These are phyloP conservation scores for Myotis pilosus DNA, from an alignment of 2,797 vertebrate species.

Conservation along the genomic window DNA sequence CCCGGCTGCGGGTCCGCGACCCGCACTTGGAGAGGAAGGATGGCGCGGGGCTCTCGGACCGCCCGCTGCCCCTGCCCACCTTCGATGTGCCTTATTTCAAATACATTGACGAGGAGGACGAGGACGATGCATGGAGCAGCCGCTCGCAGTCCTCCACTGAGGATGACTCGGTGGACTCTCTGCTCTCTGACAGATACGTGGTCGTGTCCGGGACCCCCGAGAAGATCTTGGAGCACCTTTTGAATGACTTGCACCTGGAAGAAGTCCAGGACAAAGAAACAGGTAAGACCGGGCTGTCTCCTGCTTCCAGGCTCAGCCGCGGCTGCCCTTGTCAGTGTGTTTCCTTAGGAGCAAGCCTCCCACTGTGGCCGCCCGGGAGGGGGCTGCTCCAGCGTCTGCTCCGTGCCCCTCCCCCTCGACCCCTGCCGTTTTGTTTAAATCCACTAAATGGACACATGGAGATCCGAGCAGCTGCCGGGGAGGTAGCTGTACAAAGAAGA, in stretches of 20 bases:
- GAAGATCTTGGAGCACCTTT: constrained; percentile 96
- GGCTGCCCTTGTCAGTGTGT: not conserved
- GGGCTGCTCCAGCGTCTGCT: not conserved
- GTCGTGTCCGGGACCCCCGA: constrained; percentile 95
- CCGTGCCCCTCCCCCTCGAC: not conserved
- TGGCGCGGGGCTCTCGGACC: constrained; percentile 80
- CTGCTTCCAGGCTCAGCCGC: not conserved
- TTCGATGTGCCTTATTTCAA: constrained; percentile 99
- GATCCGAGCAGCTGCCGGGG: constrained; percentile 22
- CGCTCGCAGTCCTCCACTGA: constrained; percentile 95
- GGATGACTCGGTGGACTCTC: constrained; percentile 91
- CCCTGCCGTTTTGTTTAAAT: constrained; percentile 46
- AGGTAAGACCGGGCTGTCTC: constrained; percentile 83
- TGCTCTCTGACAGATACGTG: constrained; percentile 95
- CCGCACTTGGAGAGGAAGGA: constrained; percentile 83
- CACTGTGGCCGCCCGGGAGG: not conserved
- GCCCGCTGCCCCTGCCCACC: constrained; percentile 90
- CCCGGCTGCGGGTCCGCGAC: constrained; percentile 85
- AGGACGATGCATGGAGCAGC: constrained; percentile 95
- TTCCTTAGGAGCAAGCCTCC: not conserved
- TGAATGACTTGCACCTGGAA: constrained; percentile 92
- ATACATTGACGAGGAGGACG: constrained; percentile 97
- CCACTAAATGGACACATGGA: constrained; percentile 61
- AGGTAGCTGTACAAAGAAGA: constrained; percentile 56
- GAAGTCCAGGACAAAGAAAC: constrained; percentile 91